These are phyloP conservation scores for Nomada ferruginata DNA, from an alignment of 2,888 invertebrate genomes.

Conservation along the genomic window DNA sequence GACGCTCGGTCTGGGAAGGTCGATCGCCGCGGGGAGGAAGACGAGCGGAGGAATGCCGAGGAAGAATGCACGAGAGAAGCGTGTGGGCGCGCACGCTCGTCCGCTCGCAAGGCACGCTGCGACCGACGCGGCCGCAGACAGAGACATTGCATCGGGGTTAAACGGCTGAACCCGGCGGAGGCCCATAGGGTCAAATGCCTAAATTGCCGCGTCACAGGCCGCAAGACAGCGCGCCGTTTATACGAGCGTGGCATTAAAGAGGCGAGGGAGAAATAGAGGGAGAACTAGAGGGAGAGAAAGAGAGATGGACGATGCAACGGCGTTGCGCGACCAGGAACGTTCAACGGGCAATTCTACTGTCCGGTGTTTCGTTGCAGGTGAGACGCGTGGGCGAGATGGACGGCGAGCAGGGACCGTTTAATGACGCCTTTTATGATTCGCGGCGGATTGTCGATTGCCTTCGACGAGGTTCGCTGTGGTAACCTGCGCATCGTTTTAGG, in stretches of 20 bases:
- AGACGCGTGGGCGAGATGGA: slow-evolving; percentile 52
- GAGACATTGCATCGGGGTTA: slow-evolving; percentile 82
- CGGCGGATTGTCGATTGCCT: slow-evolving; percentile 51
- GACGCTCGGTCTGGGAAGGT: slow-evolving; percentile 33
- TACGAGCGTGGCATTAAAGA: slow-evolving; percentile 74
- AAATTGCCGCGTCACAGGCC: slow-evolving; percentile 82
- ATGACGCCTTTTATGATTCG: slow-evolving; percentile 55
- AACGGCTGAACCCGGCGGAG: slow-evolving; percentile 80
- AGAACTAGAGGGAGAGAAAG: background rate
- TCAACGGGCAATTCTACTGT: slow-evolving; percentile 12
- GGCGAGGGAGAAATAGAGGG: background rate
- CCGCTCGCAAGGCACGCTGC: slow-evolving; percentile 50
- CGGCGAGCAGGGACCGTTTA: slow-evolving; percentile 45
- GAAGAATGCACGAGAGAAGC: slow-evolving; percentile 59
- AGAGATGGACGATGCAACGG: background rate
- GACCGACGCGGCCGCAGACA: slow-evolving; percentile 71
- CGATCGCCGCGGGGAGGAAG: slow-evolving; percentile 45
- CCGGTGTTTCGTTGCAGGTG: slow-evolving; percentile 50
- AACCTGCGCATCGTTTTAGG: background rate
- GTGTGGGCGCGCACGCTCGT: slow-evolving; percentile 62
- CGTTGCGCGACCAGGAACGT: slow-evolving; percentile 13
- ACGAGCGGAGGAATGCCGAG: slow-evolving; percentile 62
- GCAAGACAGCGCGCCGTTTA: slow-evolving; percentile 76
- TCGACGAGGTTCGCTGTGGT: background rate
- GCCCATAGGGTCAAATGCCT: slow-evolving; percentile 82